phyloP scores from a whole-genome alignment of 2,113 vertebrate species.

The Pampusana beccarii region DNA sequence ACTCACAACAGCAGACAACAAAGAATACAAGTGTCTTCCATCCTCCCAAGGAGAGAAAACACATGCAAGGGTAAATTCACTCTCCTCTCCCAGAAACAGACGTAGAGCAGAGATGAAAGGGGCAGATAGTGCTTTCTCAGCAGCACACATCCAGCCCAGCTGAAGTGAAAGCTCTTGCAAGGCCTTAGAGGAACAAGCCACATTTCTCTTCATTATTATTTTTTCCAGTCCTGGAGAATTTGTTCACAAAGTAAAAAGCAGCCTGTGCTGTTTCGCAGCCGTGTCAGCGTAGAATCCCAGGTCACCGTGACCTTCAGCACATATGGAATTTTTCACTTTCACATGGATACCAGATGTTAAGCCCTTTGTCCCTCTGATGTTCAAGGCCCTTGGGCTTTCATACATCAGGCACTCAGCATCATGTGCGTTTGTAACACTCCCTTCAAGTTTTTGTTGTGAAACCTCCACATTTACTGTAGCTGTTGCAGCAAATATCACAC shows the following conservation, averaged over 20 bases:
- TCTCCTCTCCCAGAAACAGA: neutral
- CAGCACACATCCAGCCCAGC: neutral
- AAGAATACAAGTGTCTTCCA: neutral
- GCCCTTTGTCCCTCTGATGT: neutral
- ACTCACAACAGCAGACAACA: rapidly evolving
- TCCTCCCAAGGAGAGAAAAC: rapidly evolving
- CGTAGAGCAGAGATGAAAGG: neutral
- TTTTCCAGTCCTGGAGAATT: neutral
- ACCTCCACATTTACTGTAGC: neutral
- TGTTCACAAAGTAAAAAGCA: neutral
- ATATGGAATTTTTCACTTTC: neutral
- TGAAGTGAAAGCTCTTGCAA: neutral
- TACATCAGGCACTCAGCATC: neutral
- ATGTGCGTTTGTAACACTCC: neutral
- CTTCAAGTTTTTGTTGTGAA: neutral
- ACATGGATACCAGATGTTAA: neutral
- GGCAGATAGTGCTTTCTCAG: neutral
- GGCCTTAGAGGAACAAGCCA: neutral
- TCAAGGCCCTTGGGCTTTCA: neutral
- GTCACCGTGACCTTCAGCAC: neutral
- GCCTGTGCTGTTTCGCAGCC: neutral
- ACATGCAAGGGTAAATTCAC: neutral
- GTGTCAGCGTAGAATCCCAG: neutral
- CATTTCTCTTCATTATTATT: neutral
- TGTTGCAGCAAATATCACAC: neutral